phyloP scores from a whole-genome alignment of 2,888 invertebrate genomes.

The Craniophora ligustri region DNA sequence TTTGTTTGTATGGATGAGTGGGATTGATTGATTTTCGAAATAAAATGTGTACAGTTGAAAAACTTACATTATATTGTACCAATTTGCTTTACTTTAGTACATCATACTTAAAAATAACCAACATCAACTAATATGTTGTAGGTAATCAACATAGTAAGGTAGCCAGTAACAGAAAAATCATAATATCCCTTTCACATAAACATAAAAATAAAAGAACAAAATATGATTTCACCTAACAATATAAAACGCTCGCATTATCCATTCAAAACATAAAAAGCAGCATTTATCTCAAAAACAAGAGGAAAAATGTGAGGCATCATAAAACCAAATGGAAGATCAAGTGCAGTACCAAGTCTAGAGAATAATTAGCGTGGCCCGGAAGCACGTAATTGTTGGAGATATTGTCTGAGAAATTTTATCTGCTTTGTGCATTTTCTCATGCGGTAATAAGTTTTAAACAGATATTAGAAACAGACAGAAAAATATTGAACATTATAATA shows the following conservation, averaged over 20 bases:
- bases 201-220: constrained; percentile 12
- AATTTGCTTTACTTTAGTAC: no score
- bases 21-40: background rate
- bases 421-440: constrained; percentile 17
- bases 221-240: constrained; percentile 45
- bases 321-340: constrained; percentile 66
- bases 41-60: no score
- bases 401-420: constrained; percentile 45
- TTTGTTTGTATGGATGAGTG: constrained; percentile 5
- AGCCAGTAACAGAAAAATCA: no score
- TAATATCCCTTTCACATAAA: background rate
- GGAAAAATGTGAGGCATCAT: constrained; percentile 61
- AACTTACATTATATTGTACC: no score
- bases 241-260: constrained; percentile 63
- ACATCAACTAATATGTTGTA: no score
- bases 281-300: constrained; percentile 69
- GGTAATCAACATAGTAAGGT: no score
- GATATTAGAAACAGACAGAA: no score
- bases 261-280: constrained; percentile 67
- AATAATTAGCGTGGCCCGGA: constrained; percentile 69
- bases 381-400: constrained; percentile 54
- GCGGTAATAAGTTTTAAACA: constrained; percentile 19
- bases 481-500: no score
- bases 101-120: no score
- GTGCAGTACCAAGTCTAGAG: constrained; percentile 71